Evolutionary conservation across 2,888 invertebrate species (phyloP).

Genomic region (Sminthurides aquaticus): DNA sequence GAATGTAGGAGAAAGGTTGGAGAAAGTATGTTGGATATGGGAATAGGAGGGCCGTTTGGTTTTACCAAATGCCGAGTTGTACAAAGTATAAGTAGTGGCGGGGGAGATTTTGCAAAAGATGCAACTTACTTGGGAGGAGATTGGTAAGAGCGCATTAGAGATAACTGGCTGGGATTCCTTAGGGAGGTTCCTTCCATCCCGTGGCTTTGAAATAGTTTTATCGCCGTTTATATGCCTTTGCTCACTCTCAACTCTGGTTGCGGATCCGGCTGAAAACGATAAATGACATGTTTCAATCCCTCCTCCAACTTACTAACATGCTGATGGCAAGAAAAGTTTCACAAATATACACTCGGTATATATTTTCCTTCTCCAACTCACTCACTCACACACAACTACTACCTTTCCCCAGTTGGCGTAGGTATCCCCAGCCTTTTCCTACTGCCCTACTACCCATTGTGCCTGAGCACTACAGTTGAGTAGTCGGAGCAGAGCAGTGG

Average conservation of each 20-base stretch:
- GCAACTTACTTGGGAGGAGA: neutral
- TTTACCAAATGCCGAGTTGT: too few relatives aligned
- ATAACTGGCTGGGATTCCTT: neutral
- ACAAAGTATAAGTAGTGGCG: too few relatives aligned
- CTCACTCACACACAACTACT: too few relatives aligned
- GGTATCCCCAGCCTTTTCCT: too few relatives aligned
- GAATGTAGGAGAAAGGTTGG: too few relatives aligned
- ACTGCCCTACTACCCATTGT: too few relatives aligned
- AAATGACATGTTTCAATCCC: neutral
- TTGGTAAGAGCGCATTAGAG: neutral
- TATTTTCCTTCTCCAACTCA: too few relatives aligned
- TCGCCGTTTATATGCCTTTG: neutral
- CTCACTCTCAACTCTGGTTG: neutral
- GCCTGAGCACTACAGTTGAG: too few relatives aligned
- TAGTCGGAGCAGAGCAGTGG: too few relatives aligned
- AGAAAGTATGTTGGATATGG: too few relatives aligned
- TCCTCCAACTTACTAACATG: neutral
- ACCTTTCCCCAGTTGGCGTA: too few relatives aligned
- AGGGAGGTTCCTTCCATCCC: neutral
- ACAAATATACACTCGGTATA: neutral
- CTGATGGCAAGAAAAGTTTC: neutral
- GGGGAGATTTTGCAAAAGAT: neutral
- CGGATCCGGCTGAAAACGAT: neutral
- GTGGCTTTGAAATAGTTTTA: neutral
- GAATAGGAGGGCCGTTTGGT: too few relatives aligned